Conservation (phyloP, 2,797 vertebrate species). For the Sebastes nivosus region DNA sequence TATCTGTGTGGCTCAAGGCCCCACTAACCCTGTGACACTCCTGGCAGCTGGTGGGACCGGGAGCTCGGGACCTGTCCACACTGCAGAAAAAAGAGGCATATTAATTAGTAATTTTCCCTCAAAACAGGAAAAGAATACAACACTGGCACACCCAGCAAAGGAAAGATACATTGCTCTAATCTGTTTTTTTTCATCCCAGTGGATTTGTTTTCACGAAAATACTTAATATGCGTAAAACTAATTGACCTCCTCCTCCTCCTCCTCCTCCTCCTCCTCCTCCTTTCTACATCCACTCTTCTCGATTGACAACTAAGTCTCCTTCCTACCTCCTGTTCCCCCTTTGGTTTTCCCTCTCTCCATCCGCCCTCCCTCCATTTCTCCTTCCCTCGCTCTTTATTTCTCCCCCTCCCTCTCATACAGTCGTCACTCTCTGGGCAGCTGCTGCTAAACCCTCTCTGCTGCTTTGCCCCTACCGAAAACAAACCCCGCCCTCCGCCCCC, state of each 20-base stretch:
- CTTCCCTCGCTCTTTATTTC: not conserved
- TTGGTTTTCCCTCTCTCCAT: conserved; percentile 19
- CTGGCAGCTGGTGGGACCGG: conserved; percentile 86
- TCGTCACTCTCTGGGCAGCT: conserved; percentile 65
- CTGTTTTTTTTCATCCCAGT: not conserved
- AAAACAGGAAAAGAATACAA: not conserved
- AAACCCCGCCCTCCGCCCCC: conserved; percentile 22
- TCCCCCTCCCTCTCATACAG: conserved; percentile 1
- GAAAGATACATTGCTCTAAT: not conserved
- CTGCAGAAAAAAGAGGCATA: not conserved
- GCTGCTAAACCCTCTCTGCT: conserved; percentile 70
- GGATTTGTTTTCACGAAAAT: not conserved
- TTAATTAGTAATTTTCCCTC: not conserved
- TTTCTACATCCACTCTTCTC: conserved; percentile 18
- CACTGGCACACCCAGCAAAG: not conserved
- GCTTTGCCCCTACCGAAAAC: not conserved
- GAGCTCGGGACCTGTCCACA: conserved; percentile 35
- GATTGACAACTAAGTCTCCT: not conserved
- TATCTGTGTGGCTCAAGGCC: conserved; percentile 90
- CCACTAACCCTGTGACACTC: conserved; percentile 87
- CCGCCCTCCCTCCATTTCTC: not conserved
- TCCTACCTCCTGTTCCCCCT: not conserved
- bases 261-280: conserved; percentile 9
- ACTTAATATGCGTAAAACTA: not conserved
- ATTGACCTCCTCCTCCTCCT: conserved; percentile 1